Percentiles rank a stretch among this genome's conserved stretches.
These are phyloP conservation scores for Psittacara wagleri DNA, from an alignment of 2,113 vertebrate genomes.

Conservation along the genomic window DNA sequence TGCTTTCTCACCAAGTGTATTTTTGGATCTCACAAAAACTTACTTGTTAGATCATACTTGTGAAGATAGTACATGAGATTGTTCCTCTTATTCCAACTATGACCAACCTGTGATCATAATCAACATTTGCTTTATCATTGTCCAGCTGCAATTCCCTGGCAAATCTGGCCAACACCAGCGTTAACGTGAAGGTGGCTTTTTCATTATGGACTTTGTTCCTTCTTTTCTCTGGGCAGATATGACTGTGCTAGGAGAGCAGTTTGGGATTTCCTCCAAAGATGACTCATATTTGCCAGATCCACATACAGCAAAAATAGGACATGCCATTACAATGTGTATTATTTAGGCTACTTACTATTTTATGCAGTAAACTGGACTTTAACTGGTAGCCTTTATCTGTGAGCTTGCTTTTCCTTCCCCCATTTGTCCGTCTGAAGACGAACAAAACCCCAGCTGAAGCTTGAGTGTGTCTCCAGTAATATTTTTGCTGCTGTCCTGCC, in stretches of 20 bases:
- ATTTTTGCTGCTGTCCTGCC: neutral
- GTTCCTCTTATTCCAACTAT: neutral
- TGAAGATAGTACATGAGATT: neutral
- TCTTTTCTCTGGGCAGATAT: neutral
- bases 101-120: neutral
- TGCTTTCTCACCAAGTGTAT: neutral
- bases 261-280: neutral
- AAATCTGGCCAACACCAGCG: neutral
- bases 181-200: rapidly evolving
- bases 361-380: neutral
- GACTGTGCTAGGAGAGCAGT: neutral
- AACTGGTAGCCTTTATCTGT: neutral
- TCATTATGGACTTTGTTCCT: neutral
- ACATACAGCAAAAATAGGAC: neutral
- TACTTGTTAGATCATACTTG: neutral
- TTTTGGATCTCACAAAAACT: neutral
- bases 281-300: neutral
- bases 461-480: neutral
- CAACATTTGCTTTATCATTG: neutral
- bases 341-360: neutral
- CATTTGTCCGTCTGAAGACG: neutral
- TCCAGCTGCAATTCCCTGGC: neutral
- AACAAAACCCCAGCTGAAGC: rapidly evolving
- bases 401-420: neutral
- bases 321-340: neutral